Conservation (phyloP, 1,140 invertebrate genomes). For the Nasonia giraulti region DNA sequence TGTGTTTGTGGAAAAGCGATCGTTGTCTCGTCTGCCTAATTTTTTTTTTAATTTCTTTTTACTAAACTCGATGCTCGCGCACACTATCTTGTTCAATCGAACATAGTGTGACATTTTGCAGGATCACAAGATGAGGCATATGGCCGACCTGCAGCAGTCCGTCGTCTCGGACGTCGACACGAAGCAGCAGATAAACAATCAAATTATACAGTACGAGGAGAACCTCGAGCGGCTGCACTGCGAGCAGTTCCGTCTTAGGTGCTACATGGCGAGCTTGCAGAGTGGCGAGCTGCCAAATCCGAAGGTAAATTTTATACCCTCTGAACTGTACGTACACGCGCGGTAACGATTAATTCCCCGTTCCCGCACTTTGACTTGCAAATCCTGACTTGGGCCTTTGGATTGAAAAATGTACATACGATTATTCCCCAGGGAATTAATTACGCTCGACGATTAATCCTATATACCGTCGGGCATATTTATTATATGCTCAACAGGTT, state of each 20-base stretch:
- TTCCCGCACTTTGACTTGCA: neutral
- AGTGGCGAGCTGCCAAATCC: slow-evolving; percentile 97
- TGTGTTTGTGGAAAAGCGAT: too few species aligned
- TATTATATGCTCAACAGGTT: slow-evolving; percentile 18
- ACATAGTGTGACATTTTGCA: slow-evolving; percentile 68
- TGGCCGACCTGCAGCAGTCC: slow-evolving; percentile 96
- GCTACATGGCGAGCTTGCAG: slow-evolving; percentile 97
- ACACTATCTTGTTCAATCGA: neutral
- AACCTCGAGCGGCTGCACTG: slow-evolving; percentile 96
- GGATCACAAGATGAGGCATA: slow-evolving; percentile 97
- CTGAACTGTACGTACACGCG: too few species aligned
- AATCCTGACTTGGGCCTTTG: neutral
- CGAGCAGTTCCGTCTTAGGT: slow-evolving; percentile 96
- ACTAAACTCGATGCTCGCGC: neutral
- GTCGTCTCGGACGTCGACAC: slow-evolving; percentile 94
- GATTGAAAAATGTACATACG: too few species aligned
- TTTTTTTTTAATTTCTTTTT: slow-evolving; percentile 34
- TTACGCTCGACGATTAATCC: neutral
- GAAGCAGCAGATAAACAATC: slow-evolving; percentile 91
- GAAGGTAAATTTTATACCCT: slow-evolving; percentile 82
- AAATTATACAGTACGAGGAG: slow-evolving; percentile 97
- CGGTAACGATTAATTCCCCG: too few species aligned
- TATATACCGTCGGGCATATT: too few species aligned
- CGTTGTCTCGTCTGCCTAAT: neutral
- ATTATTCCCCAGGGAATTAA: neutral